A percentile compares a stretch with the other conserved stretches of the same genome.
Conservation (phyloP, 2,797 vertebrate species). For the Argyrosomus regius region DNA sequence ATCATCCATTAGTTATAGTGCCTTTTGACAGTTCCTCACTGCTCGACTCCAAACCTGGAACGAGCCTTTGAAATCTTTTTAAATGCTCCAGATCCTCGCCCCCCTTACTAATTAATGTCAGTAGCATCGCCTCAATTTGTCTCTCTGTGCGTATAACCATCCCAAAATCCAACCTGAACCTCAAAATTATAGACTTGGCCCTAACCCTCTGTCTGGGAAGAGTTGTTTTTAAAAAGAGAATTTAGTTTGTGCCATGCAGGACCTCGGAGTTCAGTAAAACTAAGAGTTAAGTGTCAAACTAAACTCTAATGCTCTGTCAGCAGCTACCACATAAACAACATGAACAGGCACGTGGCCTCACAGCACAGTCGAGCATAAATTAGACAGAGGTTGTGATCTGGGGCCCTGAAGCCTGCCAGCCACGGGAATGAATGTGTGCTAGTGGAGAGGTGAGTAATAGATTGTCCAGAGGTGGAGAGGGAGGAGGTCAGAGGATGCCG, state of each 20-base stretch:
- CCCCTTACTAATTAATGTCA: conserved; percentile 59
- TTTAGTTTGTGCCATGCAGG: neutral
- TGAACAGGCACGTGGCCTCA: conserved; percentile 59
- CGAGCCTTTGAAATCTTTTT: conserved; percentile 42
- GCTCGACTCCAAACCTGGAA: conserved; percentile 44
- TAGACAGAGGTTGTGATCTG: conserved; percentile 69
- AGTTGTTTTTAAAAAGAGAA: conserved; percentile 5
- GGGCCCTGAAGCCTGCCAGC: conserved; percentile 52
- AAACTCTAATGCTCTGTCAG: conserved; percentile 38
- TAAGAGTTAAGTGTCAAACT: conserved; percentile 37
- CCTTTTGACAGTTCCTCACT: conserved; percentile 17
- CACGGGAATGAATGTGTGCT: conserved; percentile 36
- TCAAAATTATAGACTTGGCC: conserved; percentile 13
- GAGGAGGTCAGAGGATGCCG: conserved; percentile 30
- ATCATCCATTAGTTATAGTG: conserved; percentile 41
- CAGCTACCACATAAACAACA: conserved; percentile 64
- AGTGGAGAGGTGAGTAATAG: conserved; percentile 62
- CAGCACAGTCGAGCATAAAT: conserved; percentile 69
- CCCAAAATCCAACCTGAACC: conserved; percentile 4
- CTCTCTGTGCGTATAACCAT: neutral
- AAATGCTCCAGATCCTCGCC: conserved; percentile 29
- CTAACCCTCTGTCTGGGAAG: conserved; percentile 10
- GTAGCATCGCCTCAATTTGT: conserved; percentile 35
- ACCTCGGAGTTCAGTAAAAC: conserved; percentile 38
- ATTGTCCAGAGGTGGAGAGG: conserved; percentile 39